A percentile compares a stretch with the other conserved stretches of the same genome.
phyloP scores from a whole-genome alignment of 1,140 invertebrate genomes.

The Drosophila nasuta region DNA sequence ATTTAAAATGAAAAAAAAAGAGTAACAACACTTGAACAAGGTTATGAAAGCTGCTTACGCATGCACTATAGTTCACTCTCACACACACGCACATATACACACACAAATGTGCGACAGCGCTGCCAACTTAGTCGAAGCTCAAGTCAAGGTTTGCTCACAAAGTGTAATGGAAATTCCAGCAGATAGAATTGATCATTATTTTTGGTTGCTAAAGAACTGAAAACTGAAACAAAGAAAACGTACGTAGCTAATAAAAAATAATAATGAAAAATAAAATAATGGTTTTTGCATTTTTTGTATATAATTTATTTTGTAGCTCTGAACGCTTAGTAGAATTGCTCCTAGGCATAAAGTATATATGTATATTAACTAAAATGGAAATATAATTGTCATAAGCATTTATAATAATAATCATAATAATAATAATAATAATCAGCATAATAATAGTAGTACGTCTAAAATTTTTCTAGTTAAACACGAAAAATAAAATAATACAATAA shows the following conservation, averaged over 20 bases:
- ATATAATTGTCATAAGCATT: slow-evolving; percentile 47
- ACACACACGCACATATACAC: background rate
- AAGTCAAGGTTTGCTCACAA: background rate
- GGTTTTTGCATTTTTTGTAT: slow-evolving; percentile 5
- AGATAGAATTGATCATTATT: background rate
- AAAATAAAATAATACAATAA: slow-evolving; percentile 42
- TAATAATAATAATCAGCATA: background rate
- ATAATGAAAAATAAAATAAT: background rate
- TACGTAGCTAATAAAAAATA: background rate
- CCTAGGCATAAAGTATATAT: slow-evolving; percentile 19
- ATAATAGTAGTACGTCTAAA: slow-evolving; percentile 37
- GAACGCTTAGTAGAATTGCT: slow-evolving; percentile 39
- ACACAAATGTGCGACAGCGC: background rate
- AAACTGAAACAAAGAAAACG: background rate
- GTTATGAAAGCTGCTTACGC: slow-evolving; percentile 24
- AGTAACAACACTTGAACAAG: slow-evolving; percentile 14
- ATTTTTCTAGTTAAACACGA: slow-evolving; percentile 53
- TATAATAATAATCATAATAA: slow-evolving; percentile 6
- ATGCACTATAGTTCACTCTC: slow-evolving; percentile 2
- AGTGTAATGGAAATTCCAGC: background rate
- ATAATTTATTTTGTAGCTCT: slow-evolving; percentile 56
- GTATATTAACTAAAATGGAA: slow-evolving; percentile 56
- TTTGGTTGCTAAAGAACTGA: background rate
- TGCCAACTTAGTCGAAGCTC: background rate
- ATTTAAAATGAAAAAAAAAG: background rate